A percentile compares a stretch with the other conserved stretches of the same genome.
These are phyloP conservation scores for Cryptocephalus primarius DNA, from an alignment of 2,888 invertebrate genomes.

Conservation along the genomic window DNA sequence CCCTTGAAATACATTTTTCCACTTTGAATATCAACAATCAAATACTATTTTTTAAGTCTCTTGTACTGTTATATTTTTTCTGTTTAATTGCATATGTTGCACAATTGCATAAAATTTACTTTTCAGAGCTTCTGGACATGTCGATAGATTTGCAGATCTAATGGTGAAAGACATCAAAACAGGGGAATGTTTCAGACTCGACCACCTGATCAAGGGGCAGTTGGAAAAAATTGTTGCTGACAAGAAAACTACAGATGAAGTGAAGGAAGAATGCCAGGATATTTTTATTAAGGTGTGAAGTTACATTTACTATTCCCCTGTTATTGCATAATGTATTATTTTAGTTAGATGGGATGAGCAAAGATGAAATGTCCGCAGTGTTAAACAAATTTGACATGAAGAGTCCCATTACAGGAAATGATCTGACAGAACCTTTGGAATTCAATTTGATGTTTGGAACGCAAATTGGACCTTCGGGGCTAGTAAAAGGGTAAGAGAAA, in stretches of 20 bases:
- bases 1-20: too few relatives aligned
- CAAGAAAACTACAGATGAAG: conserved; percentile 64
- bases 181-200: conserved; percentile 95
- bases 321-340: conserved; percentile 4
- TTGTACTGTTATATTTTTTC: too few relatives aligned
- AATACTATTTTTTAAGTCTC: too few relatives aligned
- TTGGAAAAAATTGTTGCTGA: conserved; percentile 77
- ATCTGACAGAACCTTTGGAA: conserved; percentile 89
- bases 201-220: conserved; percentile 94
- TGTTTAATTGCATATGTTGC: too few relatives aligned
- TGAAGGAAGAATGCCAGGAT: conserved; percentile 64
- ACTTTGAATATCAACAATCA: too few relatives aligned
- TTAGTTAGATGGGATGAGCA: conserved; percentile 80
- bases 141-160: conserved; percentile 95
- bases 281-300: conserved; percentile 56
- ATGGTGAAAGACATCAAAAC: conserved; percentile 97
- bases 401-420: conserved; percentile 91
- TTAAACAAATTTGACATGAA: conserved; percentile 84
- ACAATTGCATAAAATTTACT: neutral
- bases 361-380: conserved; percentile 78
- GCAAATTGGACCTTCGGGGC: conserved; percentile 93
- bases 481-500: conserved; percentile 64
- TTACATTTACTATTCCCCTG: neutral
- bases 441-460: conserved; percentile 99
- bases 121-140: conserved; percentile 88